Conservation (phyloP, 2,113 vertebrate genomes). For the Oxyruncus cristatus region DNA sequence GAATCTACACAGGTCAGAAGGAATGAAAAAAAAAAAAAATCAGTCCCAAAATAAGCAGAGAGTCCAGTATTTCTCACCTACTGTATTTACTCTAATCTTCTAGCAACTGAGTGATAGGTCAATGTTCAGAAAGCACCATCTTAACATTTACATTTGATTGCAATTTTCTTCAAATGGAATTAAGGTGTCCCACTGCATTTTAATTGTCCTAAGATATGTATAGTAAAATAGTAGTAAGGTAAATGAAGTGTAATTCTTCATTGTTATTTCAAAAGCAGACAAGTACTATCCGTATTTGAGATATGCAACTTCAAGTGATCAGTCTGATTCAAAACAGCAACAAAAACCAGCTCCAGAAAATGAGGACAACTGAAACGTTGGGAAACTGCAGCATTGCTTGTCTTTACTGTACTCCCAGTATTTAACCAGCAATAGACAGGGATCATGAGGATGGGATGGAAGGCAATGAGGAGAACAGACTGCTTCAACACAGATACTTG, state of each 20-base stretch:
- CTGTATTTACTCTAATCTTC: not conserved
- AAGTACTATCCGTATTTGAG: not conserved
- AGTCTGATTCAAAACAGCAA: not conserved
- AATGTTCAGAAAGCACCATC: not conserved
- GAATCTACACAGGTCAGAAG: not conserved
- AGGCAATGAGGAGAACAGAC: not conserved
- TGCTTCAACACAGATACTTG: not conserved
- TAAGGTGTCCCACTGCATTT: not conserved
- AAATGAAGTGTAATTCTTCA: not conserved
- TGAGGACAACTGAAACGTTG: not conserved
- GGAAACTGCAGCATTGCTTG: not conserved
- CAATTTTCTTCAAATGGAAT: not conserved
- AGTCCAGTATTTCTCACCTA: not conserved
- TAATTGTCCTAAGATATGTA: not conserved
- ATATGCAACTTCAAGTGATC: not conserved
- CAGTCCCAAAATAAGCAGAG: not conserved
- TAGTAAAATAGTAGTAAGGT: not conserved
- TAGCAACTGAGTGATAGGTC: not conserved
- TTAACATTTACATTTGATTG: not conserved
- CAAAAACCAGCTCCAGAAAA: not conserved
- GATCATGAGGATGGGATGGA: not conserved
- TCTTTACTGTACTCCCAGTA: not conserved
- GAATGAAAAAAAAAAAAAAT: not conserved
- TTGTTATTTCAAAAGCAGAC: not conserved
- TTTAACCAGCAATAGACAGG: not conserved